These are phyloP conservation scores for Gastrophryne carolinensis DNA, from an alignment of 2,797 vertebrate species.

Conservation along the genomic window DNA sequence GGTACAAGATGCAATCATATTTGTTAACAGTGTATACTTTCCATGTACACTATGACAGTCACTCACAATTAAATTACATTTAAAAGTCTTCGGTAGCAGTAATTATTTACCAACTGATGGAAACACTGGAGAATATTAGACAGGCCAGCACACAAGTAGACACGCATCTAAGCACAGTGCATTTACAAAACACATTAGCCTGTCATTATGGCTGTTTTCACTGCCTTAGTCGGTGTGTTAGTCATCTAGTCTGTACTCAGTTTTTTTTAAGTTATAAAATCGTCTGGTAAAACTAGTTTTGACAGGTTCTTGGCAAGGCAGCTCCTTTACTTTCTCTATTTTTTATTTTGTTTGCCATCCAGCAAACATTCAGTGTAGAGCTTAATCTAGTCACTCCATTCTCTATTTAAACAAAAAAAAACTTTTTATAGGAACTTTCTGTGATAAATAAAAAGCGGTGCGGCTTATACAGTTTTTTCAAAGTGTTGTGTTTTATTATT, in stretches of 20 bases:
- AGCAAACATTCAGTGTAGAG: conserved; percentile 19
- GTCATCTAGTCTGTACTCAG: conserved; percentile 20
- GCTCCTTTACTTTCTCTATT: conserved; percentile 20
- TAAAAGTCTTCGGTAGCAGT: background rate
- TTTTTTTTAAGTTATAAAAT: conserved; percentile 29
- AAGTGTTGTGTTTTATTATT: background rate
- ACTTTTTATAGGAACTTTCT: background rate
- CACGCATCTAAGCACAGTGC: background rate
- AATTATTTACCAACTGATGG: conserved; percentile 18
- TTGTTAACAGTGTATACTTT: background rate
- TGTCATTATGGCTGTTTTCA: conserved; percentile 13
- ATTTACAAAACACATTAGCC: conserved; percentile 31
- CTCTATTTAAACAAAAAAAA: background rate
- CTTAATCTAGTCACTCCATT: background rate
- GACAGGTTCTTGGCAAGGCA: conserved; percentile 32
- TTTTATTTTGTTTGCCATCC: conserved; percentile 19
- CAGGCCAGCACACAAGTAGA: background rate
- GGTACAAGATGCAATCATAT: background rate
- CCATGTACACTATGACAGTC: background rate
- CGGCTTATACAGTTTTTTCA: background rate
- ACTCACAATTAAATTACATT: background rate
- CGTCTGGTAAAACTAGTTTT: conserved; percentile 15
- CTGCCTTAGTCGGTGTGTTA: background rate
- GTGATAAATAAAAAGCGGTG: background rate
- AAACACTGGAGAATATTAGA: background rate